These are phyloP conservation scores for Halocynthia roretzi DNA, from an alignment of 23 tunicate species.

Conservation along the genomic window DNA sequence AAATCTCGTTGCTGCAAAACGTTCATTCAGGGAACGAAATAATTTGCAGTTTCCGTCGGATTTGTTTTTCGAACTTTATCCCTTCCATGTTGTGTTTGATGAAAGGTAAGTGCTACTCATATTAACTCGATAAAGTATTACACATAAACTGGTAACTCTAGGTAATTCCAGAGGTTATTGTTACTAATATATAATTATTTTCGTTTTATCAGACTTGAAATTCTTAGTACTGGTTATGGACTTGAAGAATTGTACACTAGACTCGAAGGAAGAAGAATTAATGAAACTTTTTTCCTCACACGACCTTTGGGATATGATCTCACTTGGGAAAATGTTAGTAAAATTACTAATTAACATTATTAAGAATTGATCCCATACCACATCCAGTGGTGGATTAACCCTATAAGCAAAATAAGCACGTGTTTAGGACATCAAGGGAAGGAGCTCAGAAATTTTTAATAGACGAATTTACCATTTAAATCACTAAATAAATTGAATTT, in stretches of 20 bases:
- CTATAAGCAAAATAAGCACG: no score
- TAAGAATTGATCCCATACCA: no score
- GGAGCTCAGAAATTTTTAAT: no score
- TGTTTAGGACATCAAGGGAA: no score
- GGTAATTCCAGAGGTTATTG: no score
- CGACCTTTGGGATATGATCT: slow-evolving; percentile 44
- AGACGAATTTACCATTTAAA: no score
- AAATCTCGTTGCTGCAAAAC: slow-evolving; percentile 17
- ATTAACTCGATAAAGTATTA: not conserved
- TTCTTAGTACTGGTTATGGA: slow-evolving; percentile 37
- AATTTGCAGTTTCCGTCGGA: slow-evolving; percentile 24
- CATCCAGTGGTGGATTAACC: no score
- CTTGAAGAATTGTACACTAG: slow-evolving; percentile 13
- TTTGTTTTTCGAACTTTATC: slow-evolving; percentile 31
- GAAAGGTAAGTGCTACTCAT: slow-evolving; percentile 23
- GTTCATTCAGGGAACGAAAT: slow-evolving; percentile 13
- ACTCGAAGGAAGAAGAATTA: slow-evolving; percentile 29
- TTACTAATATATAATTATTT: not conserved
- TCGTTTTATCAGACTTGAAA: slow-evolving; percentile 12
- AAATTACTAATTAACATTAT: not conserved
- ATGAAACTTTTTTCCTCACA: slow-evolving; percentile 38
- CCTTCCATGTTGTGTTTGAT: slow-evolving; percentile 42
- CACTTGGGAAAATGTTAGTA: slow-evolving; percentile 41
- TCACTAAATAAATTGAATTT: not conserved
- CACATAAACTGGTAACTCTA: no score